Evolutionary conservation across 2,113 vertebrate genomes (phyloP).

Genomic region (Platanista minor): DNA sequence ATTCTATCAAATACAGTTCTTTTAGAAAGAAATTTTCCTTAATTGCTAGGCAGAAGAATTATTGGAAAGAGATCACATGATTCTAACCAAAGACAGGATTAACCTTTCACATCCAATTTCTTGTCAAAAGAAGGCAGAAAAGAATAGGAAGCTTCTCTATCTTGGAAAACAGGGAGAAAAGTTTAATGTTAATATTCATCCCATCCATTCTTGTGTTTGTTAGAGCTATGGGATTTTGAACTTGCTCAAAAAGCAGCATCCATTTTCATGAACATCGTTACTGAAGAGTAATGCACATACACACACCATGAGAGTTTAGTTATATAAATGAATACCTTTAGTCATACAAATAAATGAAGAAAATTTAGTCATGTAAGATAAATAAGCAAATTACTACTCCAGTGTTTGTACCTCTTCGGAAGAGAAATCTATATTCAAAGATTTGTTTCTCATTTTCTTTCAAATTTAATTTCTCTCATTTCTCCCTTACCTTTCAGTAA

Average conservation of each 20-base stretch:
- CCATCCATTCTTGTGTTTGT: background rate
- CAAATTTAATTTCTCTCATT: background rate
- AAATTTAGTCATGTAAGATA: background rate
- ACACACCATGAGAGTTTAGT: background rate
- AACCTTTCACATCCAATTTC: background rate
- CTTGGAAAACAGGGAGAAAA: background rate
- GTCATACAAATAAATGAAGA: background rate
- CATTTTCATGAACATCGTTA: background rate
- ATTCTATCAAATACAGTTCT: slow-evolving; percentile 14
- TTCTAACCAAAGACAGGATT: background rate
- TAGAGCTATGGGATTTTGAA: background rate
- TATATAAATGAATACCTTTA: background rate
- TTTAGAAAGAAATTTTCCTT: background rate
- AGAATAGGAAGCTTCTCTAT: background rate
- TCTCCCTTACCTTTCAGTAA: background rate
- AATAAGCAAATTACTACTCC: background rate
- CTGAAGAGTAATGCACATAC: background rate
- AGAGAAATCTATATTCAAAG: background rate
- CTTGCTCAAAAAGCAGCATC: background rate
- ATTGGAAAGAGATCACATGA: background rate
- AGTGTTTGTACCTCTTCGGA: background rate
- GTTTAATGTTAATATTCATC: background rate
- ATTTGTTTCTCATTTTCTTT: slow-evolving; percentile 16
- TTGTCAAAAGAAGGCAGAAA: background rate
- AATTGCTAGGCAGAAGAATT: background rate